Evolutionary conservation across 1,140 invertebrate genomes (phyloP).

Genomic region (Bombus difficillimus): DNA sequence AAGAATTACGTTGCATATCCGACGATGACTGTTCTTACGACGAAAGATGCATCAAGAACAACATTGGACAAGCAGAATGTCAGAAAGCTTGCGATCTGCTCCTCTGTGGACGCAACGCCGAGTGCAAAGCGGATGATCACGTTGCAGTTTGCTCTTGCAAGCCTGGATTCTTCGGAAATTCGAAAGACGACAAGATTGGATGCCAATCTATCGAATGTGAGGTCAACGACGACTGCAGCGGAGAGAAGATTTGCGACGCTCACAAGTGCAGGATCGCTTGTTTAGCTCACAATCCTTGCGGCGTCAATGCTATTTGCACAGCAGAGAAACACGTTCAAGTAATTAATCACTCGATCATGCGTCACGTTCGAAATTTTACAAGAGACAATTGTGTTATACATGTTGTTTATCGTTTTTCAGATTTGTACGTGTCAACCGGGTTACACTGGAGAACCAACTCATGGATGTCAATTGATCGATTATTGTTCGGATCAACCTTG

Average conservation of each 20-base stretch:
- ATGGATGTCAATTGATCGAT: constrained; percentile 89
- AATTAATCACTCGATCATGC: neutral
- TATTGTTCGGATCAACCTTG: constrained; percentile 91
- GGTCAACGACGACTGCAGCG: constrained; percentile 88
- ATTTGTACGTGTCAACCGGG: constrained; percentile 93
- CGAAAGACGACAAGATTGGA: constrained; percentile 87
- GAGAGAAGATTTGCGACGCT: constrained; percentile 91
- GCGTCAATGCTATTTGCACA: constrained; percentile 91
- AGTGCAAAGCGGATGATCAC: constrained; percentile 88
- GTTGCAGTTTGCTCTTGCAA: constrained; percentile 89
- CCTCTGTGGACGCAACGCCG: constrained; percentile 92
- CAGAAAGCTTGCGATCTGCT: constrained; percentile 87
- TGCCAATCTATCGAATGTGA: constrained; percentile 91
- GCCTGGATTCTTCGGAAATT: constrained; percentile 90
- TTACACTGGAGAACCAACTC: constrained; percentile 89
- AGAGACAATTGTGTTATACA: no score
- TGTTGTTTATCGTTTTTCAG: constrained; percentile 52
- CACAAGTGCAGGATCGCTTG: constrained; percentile 93
- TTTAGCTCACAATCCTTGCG: constrained; percentile 90
- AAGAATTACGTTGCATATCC: constrained; percentile 88
- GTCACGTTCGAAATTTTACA: no score
- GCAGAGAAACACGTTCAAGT: constrained; percentile 89
- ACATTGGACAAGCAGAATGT: constrained; percentile 88
- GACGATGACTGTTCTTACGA: constrained; percentile 88
- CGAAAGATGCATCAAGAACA: constrained; percentile 88